phyloP scores from a whole-genome alignment of 2,113 vertebrate genomes.

The Myanophis thanlyinensis region DNA sequence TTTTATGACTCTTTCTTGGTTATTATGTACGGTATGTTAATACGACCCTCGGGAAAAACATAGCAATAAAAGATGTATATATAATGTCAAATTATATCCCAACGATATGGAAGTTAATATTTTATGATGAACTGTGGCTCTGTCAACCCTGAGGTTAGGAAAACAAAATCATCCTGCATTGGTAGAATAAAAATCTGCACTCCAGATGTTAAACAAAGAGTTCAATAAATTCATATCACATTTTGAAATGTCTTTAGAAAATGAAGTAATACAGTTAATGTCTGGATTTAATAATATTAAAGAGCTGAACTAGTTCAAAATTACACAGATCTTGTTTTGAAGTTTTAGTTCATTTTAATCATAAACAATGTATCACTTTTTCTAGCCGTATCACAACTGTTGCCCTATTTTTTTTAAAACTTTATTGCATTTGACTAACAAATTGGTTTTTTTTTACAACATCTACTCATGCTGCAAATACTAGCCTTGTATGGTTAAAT shows the following conservation, averaged over 20 bases:
- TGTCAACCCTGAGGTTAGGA: background rate
- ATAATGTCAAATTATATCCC: background rate
- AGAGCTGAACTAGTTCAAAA: background rate
- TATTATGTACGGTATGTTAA: background rate
- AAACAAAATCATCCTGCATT: background rate
- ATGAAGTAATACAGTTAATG: background rate
- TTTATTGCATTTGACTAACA: background rate
- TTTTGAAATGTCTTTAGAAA: background rate
- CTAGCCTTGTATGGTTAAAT: background rate
- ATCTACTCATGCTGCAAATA: background rate
- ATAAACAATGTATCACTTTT: background rate
- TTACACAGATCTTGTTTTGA: background rate
- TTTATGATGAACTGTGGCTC: background rate
- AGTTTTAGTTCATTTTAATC: background rate
- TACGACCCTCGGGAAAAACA: background rate
- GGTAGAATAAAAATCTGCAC: background rate
- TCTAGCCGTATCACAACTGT: background rate
- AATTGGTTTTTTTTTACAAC: background rate
- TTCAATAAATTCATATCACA: background rate
- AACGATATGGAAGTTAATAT: background rate
- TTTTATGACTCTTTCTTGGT: background rate
- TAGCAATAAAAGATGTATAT: background rate
- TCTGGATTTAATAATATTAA: background rate
- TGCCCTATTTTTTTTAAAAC: background rate
- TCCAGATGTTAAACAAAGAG: background rate